Evolutionary conservation across 1,140 invertebrate genomes (phyloP).

Genomic region (Drosophila cardini): DNA sequence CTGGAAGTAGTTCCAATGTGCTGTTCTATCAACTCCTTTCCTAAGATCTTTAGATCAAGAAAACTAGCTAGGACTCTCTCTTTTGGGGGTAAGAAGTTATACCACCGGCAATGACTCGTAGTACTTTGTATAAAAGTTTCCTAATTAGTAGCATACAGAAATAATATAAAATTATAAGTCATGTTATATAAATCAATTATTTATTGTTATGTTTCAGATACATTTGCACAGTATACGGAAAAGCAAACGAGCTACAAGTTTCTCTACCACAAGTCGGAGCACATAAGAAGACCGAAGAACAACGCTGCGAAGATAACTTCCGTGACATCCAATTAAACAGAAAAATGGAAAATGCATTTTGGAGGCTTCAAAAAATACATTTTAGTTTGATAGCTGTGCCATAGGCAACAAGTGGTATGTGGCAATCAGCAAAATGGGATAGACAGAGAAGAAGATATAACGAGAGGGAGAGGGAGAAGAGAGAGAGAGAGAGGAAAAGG

Average conservation of each 20-base stretch:
- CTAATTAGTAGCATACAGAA: no score
- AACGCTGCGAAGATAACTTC: slow-evolving; percentile 12
- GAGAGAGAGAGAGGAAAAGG: background rate
- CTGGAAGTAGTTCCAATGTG: no score
- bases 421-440: slow-evolving; percentile 3
- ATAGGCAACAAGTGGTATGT: slow-evolving; percentile 14
- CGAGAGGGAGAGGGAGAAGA: background rate
- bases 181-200: no score
- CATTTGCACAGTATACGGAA: slow-evolving; percentile 60
- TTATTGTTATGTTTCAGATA: slow-evolving; percentile 32
- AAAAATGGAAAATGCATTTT: slow-evolving; percentile 31
- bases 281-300: slow-evolving; percentile 62
- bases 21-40: background rate
- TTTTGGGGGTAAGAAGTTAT: no score
- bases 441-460: slow-evolving; percentile 1
- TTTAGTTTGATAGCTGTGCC: slow-evolving; percentile 27
- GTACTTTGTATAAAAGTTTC: no score
- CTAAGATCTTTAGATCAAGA: no score
- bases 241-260: slow-evolving; percentile 64
- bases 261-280: slow-evolving; percentile 74
- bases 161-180: no score
- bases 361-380: slow-evolving; percentile 27
- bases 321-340: slow-evolving; percentile 39
- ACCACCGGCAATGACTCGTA: no score
- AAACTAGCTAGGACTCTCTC: no score